phyloP scores from a whole-genome alignment of 2,888 invertebrate genomes.

The Leptinotarsa tumamoca region DNA sequence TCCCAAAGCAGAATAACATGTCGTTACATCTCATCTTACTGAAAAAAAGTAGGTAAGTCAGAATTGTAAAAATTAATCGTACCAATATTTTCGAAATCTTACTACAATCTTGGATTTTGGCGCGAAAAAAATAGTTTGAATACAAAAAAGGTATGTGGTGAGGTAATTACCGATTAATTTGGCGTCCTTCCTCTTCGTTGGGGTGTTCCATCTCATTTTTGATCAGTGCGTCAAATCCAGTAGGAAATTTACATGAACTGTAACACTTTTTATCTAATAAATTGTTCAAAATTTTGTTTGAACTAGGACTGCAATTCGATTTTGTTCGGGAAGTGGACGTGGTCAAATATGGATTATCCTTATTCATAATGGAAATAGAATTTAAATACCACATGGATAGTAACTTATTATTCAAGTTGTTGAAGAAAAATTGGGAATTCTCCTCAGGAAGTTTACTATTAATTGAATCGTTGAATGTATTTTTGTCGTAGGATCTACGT shows the following conservation, averaged over 20 bases:
- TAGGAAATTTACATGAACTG: conserved; percentile 58
- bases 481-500: conserved; percentile 64
- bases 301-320: conserved; percentile 45
- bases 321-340: conserved; percentile 45
- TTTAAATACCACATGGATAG: conserved; percentile 67
- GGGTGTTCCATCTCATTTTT: conserved; percentile 63
- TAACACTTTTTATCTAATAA: conserved; percentile 62
- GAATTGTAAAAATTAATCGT: no score
- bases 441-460: conserved; percentile 56
- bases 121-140: no score
- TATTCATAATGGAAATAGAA: conserved; percentile 56
- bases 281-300: conserved; percentile 64
- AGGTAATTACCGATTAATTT: conserved; percentile 18
- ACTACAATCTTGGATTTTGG: no score
- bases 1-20: no score
- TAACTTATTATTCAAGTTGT: conserved; percentile 66
- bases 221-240: conserved; percentile 63
- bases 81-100: no score
- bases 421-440: conserved; percentile 64
- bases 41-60: no score
- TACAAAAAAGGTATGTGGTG: no score
- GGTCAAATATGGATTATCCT: conserved; percentile 58
- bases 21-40: no score
- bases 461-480: conserved; percentile 61
- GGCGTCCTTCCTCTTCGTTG: conserved; percentile 34